These are phyloP conservation scores for Nesoenas mayeri DNA, from an alignment of 2,113 vertebrate species.

Conservation along the genomic window DNA sequence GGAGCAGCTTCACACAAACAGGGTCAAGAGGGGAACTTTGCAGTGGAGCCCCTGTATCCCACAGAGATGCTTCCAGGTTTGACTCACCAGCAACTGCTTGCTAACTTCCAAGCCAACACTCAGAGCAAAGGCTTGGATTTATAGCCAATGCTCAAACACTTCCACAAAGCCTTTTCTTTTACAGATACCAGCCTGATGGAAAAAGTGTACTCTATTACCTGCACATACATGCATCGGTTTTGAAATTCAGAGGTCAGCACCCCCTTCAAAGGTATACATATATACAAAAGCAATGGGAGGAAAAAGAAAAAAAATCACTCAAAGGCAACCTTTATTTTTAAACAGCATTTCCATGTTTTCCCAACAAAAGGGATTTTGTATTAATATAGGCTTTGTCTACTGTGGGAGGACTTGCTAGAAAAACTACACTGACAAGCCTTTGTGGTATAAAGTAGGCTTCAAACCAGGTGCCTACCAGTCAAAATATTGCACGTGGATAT, in stretches of 20 bases:
- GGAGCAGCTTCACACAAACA: background rate
- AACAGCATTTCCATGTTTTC: background rate
- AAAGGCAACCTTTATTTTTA: background rate
- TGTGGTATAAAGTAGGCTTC: background rate
- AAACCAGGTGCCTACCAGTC: background rate
- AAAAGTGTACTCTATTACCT: background rate
- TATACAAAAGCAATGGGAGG: background rate
- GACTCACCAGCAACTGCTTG: background rate
- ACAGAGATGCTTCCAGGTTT: background rate
- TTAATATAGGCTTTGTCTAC: background rate
- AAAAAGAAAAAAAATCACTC: too few species aligned
- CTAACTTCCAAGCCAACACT: background rate
- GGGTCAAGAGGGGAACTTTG: background rate
- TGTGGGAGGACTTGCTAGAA: background rate
- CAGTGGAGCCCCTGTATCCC: background rate
- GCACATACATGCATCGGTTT: background rate
- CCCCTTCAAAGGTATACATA: background rate
- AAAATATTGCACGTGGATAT: background rate
- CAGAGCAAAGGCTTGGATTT: background rate
- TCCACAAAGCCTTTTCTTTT: background rate
- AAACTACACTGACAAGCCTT: background rate
- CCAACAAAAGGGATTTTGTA: background rate
- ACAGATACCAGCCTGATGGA: background rate
- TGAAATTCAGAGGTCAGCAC: background rate
- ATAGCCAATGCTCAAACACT: background rate